phyloP scores from a whole-genome alignment of 2,888 invertebrate species.

The Drosophila meridiana region DNA sequence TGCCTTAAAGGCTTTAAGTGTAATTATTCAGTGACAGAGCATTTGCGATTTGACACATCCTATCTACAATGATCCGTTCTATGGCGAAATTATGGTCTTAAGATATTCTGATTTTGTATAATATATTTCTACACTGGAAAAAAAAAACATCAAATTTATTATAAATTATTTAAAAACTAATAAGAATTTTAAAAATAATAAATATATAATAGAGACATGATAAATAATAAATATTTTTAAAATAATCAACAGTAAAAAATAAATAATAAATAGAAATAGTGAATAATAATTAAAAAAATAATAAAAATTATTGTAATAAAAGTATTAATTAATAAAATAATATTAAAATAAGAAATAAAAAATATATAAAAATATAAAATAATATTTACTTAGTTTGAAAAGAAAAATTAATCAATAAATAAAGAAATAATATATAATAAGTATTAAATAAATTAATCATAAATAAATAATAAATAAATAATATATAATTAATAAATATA shows the following conservation, averaged over 20 bases:
- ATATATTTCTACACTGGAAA: neutral
- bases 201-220: too few relatives aligned
- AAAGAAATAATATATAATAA: neutral
- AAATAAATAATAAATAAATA: neutral
- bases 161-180: neutral
- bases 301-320: too few relatives aligned
- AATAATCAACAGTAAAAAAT: rapidly evolving
- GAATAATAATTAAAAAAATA: too few relatives aligned
- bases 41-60: neutral
- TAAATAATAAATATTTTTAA: too few relatives aligned
- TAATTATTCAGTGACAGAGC: slow-evolving; percentile 1
- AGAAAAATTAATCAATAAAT: neutral
- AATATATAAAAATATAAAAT: too few relatives aligned
- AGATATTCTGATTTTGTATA: neutral
- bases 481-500: too few relatives aligned
- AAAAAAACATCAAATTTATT: neutral
- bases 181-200: too few relatives aligned
- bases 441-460: neutral
- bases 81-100: neutral
- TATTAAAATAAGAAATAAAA: too few relatives aligned
- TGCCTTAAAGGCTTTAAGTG: neutral
- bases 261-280: too few relatives aligned
- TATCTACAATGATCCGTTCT: neutral
- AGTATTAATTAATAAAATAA: too few relatives aligned
- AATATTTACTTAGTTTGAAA: too few relatives aligned